Conservation (phyloP, 2,113 vertebrate species). For the Spilogale gracilis region DNA sequence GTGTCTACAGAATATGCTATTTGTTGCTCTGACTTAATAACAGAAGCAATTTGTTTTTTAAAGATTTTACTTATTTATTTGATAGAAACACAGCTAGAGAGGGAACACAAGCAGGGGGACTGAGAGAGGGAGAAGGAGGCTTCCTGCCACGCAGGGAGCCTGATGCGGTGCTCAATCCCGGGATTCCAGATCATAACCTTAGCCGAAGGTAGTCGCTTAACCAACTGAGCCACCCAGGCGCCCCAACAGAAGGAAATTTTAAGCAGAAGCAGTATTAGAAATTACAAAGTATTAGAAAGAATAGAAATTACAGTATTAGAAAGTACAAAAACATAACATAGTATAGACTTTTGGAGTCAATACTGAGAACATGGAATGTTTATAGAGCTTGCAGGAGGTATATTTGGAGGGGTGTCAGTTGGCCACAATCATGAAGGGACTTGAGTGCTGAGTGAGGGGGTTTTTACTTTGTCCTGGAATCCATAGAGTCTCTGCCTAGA, state of each 20-base stretch:
- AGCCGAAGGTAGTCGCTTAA: too few relatives aligned
- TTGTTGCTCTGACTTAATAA: background rate
- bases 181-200: too few relatives aligned
- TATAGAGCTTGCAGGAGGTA: background rate
- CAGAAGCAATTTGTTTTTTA: background rate
- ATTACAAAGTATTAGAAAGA: too few relatives aligned
- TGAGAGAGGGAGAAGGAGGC: too few relatives aligned
- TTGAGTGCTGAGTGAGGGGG: background rate
- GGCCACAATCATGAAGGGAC: background rate
- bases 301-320: background rate
- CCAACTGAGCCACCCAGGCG: too few relatives aligned
- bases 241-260: background rate
- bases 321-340: background rate
- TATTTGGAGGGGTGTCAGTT: background rate
- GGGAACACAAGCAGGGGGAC: too few relatives aligned
- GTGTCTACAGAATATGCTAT: background rate
- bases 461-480: background rate
- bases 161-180: too few relatives aligned
- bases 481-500: background rate
- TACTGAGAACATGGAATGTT: background rate
- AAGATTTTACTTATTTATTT: too few relatives aligned
- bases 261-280: background rate
- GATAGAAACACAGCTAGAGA: too few relatives aligned
- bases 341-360: background rate
- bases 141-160: too few relatives aligned